A percentile compares a stretch with the other conserved stretches of the same genome.
Conservation (phyloP, 2,113 vertebrate genomes). For the Chinchilla lanigera region DNA sequence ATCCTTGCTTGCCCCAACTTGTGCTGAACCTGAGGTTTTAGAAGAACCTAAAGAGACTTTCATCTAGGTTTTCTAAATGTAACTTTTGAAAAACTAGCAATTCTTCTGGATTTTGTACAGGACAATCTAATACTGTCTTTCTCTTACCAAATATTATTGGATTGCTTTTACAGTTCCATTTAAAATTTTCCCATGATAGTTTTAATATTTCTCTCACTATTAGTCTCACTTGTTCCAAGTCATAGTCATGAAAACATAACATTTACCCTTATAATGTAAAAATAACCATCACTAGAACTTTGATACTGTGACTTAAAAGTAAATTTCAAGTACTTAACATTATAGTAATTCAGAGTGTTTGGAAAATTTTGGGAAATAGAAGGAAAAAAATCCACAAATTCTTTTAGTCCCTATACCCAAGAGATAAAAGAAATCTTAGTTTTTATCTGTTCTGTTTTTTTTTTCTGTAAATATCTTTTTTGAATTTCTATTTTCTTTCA, state of each 20-base stretch:
- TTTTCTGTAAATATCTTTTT: not conserved
- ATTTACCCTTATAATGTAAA: not conserved
- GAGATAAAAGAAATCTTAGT: not conserved
- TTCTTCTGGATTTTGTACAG: conserved; percentile 26
- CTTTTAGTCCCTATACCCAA: not conserved
- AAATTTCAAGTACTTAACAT: not conserved
- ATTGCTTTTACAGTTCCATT: conserved; percentile 27
- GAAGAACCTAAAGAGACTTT: not conserved
- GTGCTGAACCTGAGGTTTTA: not conserved
- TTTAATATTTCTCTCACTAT: conserved; percentile 33
- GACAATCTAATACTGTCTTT: not conserved
- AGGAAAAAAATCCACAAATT: not conserved
- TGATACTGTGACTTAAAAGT: conserved; percentile 32
- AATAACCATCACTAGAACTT: not conserved
- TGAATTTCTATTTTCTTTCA: conserved; percentile 21
- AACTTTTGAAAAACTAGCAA: not conserved
- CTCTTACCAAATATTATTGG: not conserved
- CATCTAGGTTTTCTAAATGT: not conserved
- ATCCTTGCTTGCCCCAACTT: not conserved
- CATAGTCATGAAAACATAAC: conserved; percentile 1
- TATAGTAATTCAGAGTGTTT: not conserved
- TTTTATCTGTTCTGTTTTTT: not conserved
- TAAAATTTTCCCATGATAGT: not conserved
- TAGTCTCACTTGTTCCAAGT: not conserved
- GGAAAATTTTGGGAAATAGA: not conserved